Percentiles rank a stretch among this genome's conserved stretches.
Evolutionary conservation across 2,888 invertebrate genomes (phyloP).

Genomic region (Drosophila affinis): DNA sequence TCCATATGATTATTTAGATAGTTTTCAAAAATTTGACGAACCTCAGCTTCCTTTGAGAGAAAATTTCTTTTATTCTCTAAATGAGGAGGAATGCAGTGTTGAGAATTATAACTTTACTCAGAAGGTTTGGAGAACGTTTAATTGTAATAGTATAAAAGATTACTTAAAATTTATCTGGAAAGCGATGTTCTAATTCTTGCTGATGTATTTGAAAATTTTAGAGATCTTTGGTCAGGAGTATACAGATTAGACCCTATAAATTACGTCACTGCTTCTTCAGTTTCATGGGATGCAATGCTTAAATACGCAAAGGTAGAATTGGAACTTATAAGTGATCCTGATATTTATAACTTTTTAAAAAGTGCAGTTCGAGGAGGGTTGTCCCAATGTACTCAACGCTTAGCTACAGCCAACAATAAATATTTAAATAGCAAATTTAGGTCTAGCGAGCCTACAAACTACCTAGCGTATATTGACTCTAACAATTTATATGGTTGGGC

Average conservation of each 20-base stretch:
- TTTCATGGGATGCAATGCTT: background rate
- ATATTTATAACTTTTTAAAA: slow-evolving; percentile 4
- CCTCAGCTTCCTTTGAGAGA: background rate
- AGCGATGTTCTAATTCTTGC: background rate
- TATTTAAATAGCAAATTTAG: too few species aligned
- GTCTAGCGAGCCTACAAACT: too few species aligned
- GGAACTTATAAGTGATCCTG: background rate
- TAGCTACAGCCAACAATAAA: too few species aligned
- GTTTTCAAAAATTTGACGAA: too few species aligned
- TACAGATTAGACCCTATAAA: too few species aligned
- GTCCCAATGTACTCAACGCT: too few species aligned
- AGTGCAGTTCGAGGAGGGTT: too few species aligned
- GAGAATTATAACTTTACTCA: slow-evolving; percentile 4
- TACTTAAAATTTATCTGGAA: slow-evolving; percentile 4
- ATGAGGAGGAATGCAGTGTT: background rate
- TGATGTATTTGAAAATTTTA: slow-evolving; percentile 9
- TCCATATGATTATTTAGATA: background rate
- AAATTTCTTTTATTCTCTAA: background rate
- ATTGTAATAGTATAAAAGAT: background rate
- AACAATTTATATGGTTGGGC: too few species aligned
- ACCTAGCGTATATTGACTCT: too few species aligned
- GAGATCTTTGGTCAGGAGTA: too few species aligned
- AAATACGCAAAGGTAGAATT: slow-evolving; percentile 7
- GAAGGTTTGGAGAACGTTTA: background rate
- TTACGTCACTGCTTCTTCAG: too few species aligned